These are phyloP conservation scores for Pteropus alecto DNA, from an alignment of 2,113 vertebrate genomes.

Conservation along the genomic window DNA sequence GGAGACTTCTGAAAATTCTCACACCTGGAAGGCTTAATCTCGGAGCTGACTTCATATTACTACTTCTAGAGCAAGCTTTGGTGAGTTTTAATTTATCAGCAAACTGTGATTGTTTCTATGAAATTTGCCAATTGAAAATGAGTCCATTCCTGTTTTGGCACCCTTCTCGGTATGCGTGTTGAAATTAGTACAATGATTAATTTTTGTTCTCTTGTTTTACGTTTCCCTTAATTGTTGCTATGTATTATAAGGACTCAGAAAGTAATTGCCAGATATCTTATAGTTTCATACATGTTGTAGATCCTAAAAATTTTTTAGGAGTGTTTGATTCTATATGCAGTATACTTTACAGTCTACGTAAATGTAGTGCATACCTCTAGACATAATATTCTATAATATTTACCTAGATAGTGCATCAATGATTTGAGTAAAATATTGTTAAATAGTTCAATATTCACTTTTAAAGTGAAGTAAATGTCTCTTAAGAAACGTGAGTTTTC, in stretches of 20 bases:
- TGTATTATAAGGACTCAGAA: not conserved
- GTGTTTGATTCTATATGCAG: not conserved
- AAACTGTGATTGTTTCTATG: not conserved
- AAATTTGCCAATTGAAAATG: not conserved
- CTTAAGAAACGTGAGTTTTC: not conserved
- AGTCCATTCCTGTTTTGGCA: not conserved
- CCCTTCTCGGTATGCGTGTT: not conserved
- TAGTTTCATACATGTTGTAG: not conserved
- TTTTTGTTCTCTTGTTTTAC: not conserved
- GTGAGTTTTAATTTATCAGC: not conserved
- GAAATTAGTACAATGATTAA: not conserved
- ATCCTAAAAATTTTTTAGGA: not conserved
- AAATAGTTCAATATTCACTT: not conserved
- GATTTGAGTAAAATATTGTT: not conserved
- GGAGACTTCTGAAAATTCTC: not conserved
- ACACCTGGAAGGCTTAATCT: not conserved
- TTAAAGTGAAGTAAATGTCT: not conserved
- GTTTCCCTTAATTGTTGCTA: not conserved
- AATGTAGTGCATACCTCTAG: too few species aligned
- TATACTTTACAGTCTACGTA: not conserved
- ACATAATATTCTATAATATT: too few species aligned
- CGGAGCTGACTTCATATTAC: not conserved
- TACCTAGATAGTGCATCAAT: not conserved
- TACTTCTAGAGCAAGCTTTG: not conserved
- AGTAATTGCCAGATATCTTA: not conserved